Conservation (phyloP, 2,888 invertebrate species). For the Meliscaeva auricollis region DNA sequence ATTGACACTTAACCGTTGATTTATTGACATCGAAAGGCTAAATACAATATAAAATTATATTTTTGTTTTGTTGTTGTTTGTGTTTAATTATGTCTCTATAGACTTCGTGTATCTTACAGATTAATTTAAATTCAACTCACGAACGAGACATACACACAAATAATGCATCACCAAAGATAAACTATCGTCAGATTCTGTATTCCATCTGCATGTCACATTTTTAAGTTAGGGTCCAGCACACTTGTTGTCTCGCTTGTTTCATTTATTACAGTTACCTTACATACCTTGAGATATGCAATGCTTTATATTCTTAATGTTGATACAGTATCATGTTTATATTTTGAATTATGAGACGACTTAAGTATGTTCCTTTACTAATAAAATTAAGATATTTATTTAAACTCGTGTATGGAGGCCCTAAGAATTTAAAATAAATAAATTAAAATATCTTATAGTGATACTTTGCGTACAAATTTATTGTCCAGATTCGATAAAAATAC, state of each 20-base stretch:
- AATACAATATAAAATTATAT: conserved; percentile 31
- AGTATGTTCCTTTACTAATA: too few species aligned
- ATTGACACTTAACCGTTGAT: conserved; percentile 42
- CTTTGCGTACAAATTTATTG: too few species aligned
- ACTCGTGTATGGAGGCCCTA: too few species aligned
- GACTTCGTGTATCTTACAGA: conserved; percentile 8
- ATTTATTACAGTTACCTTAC: too few species aligned
- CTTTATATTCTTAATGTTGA: too few species aligned
- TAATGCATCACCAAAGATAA: conserved; percentile 28
- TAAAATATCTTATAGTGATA: neutral
- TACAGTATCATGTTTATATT: too few species aligned
- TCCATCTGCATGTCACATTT: conserved; percentile 8
- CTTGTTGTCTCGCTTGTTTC: too few species aligned
- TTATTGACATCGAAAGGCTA: conserved; percentile 45
- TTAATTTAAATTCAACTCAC: conserved; percentile 49
- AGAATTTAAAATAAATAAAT: neutral
- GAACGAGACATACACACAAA: conserved; percentile 30
- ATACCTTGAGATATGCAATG: too few species aligned
- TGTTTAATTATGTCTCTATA: conserved; percentile 21
- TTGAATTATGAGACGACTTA: too few species aligned
- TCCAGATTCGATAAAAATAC: neutral
- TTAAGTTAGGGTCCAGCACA: neutral
- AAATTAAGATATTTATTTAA: too few species aligned
- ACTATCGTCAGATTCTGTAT: conserved; percentile 16
- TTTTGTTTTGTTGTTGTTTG: conserved; percentile 6